Conservation (phyloP, 2,888 invertebrate genomes). For the Lycophotia porphyrea region DNA sequence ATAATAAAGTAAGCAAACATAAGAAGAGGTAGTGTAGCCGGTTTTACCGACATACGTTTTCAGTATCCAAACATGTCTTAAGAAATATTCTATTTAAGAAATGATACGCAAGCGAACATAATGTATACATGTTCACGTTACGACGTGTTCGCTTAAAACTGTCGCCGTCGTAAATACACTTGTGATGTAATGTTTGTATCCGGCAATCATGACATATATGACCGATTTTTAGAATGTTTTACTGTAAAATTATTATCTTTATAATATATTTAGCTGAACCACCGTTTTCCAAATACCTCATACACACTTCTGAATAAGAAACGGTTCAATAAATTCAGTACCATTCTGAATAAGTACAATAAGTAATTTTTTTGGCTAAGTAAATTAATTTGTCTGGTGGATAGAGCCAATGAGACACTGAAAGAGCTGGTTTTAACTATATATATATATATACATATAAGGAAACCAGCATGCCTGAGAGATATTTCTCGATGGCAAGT, state of each 20-base stretch:
- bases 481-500: too few relatives aligned
- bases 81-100: slow-evolving; percentile 15
- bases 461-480: too few relatives aligned
- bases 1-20: background rate
- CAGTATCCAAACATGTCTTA: background rate
- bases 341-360: background rate
- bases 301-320: background rate
- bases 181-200: slow-evolving; percentile 5
- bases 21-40: background rate
- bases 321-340: background rate
- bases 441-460: too few relatives aligned
- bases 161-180: slow-evolving; percentile 13
- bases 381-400: background rate
- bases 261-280: too few relatives aligned
- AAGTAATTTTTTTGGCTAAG: background rate
- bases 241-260: background rate
- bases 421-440: background rate
- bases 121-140: background rate
- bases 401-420: background rate
- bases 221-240: background rate
- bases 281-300: background rate
- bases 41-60: background rate
- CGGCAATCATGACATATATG: background rate
- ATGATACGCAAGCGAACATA: background rate
- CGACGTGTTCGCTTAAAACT: background rate